These are phyloP conservation scores for Scolopax bukidnonensis DNA, from an alignment of 2,797 vertebrate genomes.

Conservation along the genomic window DNA sequence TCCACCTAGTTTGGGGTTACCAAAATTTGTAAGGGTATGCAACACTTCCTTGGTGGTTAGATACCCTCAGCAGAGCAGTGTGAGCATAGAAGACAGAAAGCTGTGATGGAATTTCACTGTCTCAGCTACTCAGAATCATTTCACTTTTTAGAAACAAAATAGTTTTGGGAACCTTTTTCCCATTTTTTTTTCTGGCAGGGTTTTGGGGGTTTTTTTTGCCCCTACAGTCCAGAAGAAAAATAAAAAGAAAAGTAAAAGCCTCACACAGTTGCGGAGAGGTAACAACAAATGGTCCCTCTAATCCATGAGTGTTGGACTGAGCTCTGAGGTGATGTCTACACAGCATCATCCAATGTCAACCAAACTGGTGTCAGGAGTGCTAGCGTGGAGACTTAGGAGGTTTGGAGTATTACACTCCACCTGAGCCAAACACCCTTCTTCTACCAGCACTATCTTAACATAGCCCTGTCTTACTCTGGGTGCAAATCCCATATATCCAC, in stretches of 20 bases:
- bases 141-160: neutral
- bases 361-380: neutral
- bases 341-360: neutral
- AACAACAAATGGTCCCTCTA: neutral
- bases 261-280: neutral
- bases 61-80: fast-evolving
- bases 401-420: neutral
- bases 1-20: neutral
- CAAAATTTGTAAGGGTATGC: neutral
- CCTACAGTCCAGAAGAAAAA: too few relatives aligned
- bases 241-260: neutral
- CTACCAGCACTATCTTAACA: neutral
- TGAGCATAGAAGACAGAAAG: neutral
- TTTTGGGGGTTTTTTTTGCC: neutral
- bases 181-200: neutral
- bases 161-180: neutral
- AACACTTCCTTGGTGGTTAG: neutral
- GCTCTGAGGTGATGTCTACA: neutral
- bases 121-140: neutral
- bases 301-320: neutral
- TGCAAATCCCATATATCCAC: neutral
- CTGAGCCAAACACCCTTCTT: neutral
- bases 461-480: neutral
- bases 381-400: neutral
- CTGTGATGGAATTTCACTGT: neutral